Base-by-base conservation (phyloP, 1,140 invertebrate species). In the Pachypeltis micranthus region DNA sequence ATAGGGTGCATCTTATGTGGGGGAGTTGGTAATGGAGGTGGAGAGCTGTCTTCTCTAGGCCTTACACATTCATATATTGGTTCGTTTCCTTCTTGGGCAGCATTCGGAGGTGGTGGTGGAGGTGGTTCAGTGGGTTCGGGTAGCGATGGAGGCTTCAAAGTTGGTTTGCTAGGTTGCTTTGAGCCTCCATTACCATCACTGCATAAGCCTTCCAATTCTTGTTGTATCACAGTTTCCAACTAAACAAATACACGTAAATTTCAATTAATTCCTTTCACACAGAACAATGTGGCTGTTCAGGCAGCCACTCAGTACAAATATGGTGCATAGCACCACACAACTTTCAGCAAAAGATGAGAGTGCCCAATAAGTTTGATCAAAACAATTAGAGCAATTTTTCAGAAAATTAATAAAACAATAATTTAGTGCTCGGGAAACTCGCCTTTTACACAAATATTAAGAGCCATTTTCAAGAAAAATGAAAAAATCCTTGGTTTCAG, bases 41-140 rank as follows among this genome's bases (percentile, higher is more conserved):
- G 81, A 75, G 39, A 75, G 68, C 1, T 72, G 29, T 69, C 70
- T 65, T 85, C 83, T 19, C 86, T 75, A 1, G 86, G 87, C 62
- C 87, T 77, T 16, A 92, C 85, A 0, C 86, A 83, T 71, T 92
- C 90, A 71, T 92, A 92, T 68, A 92, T 92, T 0, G 88, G 89
- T 71, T 92, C 90, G 2, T 74, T 76, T 68, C 68, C 63, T 47
- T 59, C 27, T 67, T 65, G 23, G 64, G 57, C 16, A 63, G 66
- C 57, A 10, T 74, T 74, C 1, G 78, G 74, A 16, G 81, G 82
- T 1, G 83, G 82, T 1, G 83, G 83, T 21, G 85, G 86, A 1
- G 87, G 86, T 0, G 85, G 86, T 54, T 79, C 83, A 2, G 81
- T 85, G 0, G 86, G 87, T 69, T 88, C 86, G 2, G 87, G 86